Base-by-base conservation (phyloP, 1,140 invertebrate species). In the Trachymyrmex septentrionalis region DNA sequence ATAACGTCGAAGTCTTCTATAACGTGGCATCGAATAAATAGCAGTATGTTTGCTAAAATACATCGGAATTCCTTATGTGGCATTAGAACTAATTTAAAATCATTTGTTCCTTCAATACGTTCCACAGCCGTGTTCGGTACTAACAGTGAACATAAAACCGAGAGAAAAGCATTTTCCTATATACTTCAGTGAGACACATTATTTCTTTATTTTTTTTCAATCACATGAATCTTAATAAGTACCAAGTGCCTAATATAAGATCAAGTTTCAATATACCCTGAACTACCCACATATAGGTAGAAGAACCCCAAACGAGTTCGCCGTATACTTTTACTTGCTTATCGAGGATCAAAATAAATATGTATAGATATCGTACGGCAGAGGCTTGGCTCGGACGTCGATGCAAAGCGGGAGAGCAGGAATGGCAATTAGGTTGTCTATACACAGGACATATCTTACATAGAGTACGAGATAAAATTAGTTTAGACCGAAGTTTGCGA, bases 381-480 rank as follows among this genome's bases (percentile, higher is more conserved):
- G 72, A 82, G 76, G 73, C 84, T 88, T 87, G 91, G 90, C 88
- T 91, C 90, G 72, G 78, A 91, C 87, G 85, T 82, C 78, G 87
- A 91, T 82, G 87, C 84, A 86, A 91, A 90, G 90, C 89, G 44
- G 87, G 57, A 88, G 61, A 89, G 67, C 84, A 76, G 85, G 76
- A 89, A 90, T 90, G 89, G 87, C 87, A 82, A 91, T 69, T 88
- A 87, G 81, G 86, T 66, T 67, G 67, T 89, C 61, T 91, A 67
- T 91, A 91, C 89, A 91, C 90, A 91, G 90, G 90, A 91, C 86
- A 66, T 90, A 91, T 91, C 85, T 91, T 91, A 91, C 90, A 91
- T 87, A 88, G 80, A 91, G 59, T 90, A 90, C 44, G 72, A 90
- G 88, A 82, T 91, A 91, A 91, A 91, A 87, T 91, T 91, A 87